Conservation (phyloP, 2,888 invertebrate species). For the Stictocephala bisonia region DNA sequence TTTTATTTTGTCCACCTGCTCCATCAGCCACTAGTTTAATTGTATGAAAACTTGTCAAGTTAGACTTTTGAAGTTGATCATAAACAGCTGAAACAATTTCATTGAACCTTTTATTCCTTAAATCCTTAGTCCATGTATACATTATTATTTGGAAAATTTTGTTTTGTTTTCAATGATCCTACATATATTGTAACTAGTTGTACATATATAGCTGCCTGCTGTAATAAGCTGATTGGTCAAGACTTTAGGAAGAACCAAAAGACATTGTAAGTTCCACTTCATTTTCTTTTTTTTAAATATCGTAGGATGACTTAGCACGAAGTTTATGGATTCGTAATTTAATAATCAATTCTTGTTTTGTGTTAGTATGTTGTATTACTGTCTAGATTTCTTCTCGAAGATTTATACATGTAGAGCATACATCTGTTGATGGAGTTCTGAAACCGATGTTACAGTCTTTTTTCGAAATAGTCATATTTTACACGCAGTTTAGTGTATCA, state of each 20-base stretch:
- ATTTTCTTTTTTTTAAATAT: neutral
- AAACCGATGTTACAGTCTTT: slow-evolving; percentile 46
- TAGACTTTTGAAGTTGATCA: slow-evolving; percentile 1
- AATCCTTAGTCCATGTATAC: neutral
- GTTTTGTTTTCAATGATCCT: slow-evolving; percentile 6
- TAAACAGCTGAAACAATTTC: slow-evolving; percentile 22
- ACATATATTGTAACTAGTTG: no score
- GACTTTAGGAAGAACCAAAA: no score
- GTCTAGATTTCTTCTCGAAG: neutral
- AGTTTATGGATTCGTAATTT: neutral
- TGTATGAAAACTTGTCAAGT: neutral
- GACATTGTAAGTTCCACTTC: neutral
- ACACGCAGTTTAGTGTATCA: neutral
- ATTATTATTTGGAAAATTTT: neutral
- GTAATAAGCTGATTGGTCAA: slow-evolving; percentile 30
- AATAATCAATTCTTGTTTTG: no score
- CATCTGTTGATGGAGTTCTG: slow-evolving; percentile 46
- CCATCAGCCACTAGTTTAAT: slow-evolving; percentile 44
- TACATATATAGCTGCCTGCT: slow-evolving; percentile 6
- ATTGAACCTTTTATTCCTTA: slow-evolving; percentile 2
- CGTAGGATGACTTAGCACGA: neutral
- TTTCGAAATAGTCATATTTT: slow-evolving; percentile 38
- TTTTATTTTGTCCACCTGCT: slow-evolving; percentile 57
- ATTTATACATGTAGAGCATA: slow-evolving; percentile 33
- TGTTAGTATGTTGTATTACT: no score